Base-by-base conservation (phyloP, 1,140 invertebrate species). In the Bathynomus jamesi region DNA sequence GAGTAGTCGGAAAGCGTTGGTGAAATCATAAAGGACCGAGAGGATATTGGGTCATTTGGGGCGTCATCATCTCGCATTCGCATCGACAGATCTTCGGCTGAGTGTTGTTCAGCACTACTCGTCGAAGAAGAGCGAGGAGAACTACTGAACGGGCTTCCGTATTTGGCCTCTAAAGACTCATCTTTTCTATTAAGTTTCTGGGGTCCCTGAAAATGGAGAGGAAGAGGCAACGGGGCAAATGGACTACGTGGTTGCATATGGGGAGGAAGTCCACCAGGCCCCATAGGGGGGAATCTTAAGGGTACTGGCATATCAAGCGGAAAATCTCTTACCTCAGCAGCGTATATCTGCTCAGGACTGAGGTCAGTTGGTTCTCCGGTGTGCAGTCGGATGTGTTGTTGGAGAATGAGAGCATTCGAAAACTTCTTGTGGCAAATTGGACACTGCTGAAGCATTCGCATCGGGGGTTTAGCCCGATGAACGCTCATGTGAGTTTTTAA, bases 401-500 rank as follows among this genome's bases (percentile, higher is more conserved):
- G 95, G 27, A 98, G 85, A 0, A 97, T 93, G n/a, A 95, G 86
- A 3, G 93, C 89, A 81, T 98, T 98, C 30, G 95, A 92, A 84
- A 97, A 98, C 80, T 95, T 95, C 83, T 98, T 98, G 84, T 98
- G 95, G 83, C 96, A 99, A 10, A 99, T 95, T 0, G 96, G 96
- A 83, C 96, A 99, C 82, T 98, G 95, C 81, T 98, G 95, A 73
- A 96, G 87, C 78, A 96, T 91, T 67, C 95, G 83, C 81, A 95
- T 88, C 0, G 95, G 94, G 72, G 93, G 93, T 79, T 96, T 96
- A 40, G 94, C 83, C 87, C 96, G 86, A 84, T 99, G 96, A 17
- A 99, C 96, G 60, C 96, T 95, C 96, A 99, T 99, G 83, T 99
- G 97, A 0, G 96, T 99, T 83, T 99, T 99, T 62, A 99, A 85